Base-by-base conservation (phyloP, 2,797 vertebrate genomes). In the Falco biarmicus region DNA sequence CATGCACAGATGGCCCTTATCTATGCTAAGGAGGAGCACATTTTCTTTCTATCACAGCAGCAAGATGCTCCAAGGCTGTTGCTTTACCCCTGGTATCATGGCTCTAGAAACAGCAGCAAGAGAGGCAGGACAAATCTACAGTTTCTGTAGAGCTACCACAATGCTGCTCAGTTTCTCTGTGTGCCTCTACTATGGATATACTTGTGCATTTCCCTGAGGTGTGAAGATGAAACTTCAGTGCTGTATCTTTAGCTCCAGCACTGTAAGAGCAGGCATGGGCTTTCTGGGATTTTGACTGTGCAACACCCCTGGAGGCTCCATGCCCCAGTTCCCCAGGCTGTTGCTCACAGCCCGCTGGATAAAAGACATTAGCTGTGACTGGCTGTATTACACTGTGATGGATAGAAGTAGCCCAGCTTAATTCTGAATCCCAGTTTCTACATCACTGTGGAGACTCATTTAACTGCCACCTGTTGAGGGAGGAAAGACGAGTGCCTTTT, bases 1-100 rank as follows among this genome's bases (percentile, higher is more conserved):
- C 80, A 65, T 26, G 53, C 81, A 84, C 71, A 87, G 70, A 93
- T 89, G 78, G 66, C 45, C 64, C 70, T 92, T 87, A 93, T 90
- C 88, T 80, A 7, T 18, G 17, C 75, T 83, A 50, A 89, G 47
- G 65, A 81, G 53, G n/a, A 92, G 11, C 28, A 65, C 5, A 0
- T 50, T 41, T 64, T 71, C 66, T 76, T 87, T 74, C 66, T 78
- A 80, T 78, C 21, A 1, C 65, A 59, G 45, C 20, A 87, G 53
- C 63, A 91, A 94, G 74, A 88, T 80, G 74, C 64, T 76, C 77
- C 50, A 32, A 70, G 63, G 59, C 56, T 50, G 41, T 59, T 80
- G 66, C 51, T 94, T 77, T 56, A 60, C 11, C 37, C 26, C 20
- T 80, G n/a, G 51, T 77, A 50, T 45, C 21, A 26, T 6, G 28